These are phyloP conservation scores for Caenorhabditis uteleia DNA, from an alignment of 2,888 invertebrate genomes.

Conservation along the genomic window DNA sequence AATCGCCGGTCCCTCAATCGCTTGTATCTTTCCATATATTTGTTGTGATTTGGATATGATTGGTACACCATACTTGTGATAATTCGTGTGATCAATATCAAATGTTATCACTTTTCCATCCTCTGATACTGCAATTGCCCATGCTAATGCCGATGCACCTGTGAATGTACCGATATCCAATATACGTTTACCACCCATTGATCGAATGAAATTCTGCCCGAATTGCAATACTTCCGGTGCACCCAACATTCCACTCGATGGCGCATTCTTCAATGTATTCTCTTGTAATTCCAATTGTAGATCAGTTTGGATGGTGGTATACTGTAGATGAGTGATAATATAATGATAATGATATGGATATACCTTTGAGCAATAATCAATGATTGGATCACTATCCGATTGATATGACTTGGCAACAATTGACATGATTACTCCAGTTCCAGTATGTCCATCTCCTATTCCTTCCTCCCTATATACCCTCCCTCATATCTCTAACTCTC, in stretches of 20 bases:
- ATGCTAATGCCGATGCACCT: conserved; percentile 70
- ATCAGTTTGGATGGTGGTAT: conserved; percentile 38
- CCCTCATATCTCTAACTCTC: no score
- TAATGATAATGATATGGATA: not conserved
- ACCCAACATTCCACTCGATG: conserved; percentile 47
- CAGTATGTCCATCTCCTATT: no score
- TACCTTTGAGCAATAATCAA: conserved; percentile 51
- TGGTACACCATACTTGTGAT: conserved; percentile 40
- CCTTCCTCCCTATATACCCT: no score
- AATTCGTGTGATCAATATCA: conserved; percentile 43
- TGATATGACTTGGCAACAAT: conserved; percentile 49
- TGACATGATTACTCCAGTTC: no score
- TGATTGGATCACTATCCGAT: conserved; percentile 39
- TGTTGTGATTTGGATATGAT: conserved; percentile 40
- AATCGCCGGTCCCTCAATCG: conserved; percentile 37
- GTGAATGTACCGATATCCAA: conserved; percentile 69
- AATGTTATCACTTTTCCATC: conserved; percentile 69
- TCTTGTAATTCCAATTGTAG: conserved; percentile 51
- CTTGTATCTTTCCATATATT: conserved; percentile 38
- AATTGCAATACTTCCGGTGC: conserved; percentile 59
- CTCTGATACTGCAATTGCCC: conserved; percentile 70
- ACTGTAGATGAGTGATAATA: no score
- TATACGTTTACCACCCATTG: conserved; percentile 43
- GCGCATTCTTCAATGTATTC: conserved; percentile 42
- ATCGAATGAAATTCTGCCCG: conserved; percentile 55